Conservation (phyloP, 2,797 vertebrate genomes). For the Eospalax fontanierii region DNA sequence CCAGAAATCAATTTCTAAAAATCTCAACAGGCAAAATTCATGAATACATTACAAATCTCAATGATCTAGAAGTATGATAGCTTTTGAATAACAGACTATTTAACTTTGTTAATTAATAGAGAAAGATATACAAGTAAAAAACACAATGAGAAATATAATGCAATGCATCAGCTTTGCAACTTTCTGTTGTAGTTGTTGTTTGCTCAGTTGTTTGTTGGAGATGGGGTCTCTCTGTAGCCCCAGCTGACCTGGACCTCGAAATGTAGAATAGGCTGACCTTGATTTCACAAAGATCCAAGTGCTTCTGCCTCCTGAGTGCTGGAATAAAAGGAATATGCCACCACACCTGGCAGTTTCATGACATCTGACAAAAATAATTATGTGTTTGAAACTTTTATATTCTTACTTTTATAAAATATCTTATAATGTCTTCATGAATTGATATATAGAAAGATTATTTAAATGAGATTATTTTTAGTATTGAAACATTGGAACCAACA, state of each 20-base stretch:
- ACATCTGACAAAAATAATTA: slow-evolving; percentile 27
- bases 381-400: background rate
- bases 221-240: too few relatives aligned
- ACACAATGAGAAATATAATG: background rate
- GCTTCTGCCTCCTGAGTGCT: too few relatives aligned
- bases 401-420: background rate
- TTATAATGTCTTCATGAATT: background rate
- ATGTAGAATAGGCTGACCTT: too few relatives aligned
- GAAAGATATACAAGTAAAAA: background rate
- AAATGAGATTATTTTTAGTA: background rate
- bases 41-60: background rate
- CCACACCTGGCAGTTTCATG: too few relatives aligned
- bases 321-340: too few relatives aligned
- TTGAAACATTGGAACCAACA: background rate
- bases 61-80: slow-evolving; percentile 36
- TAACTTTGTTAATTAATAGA: slow-evolving; percentile 46
- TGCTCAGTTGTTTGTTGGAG: too few relatives aligned
- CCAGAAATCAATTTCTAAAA: slow-evolving; percentile 45
- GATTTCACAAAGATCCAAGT: too few relatives aligned
- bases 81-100: slow-evolving; percentile 20
- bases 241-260: too few relatives aligned
- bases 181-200: too few relatives aligned
- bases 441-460: background rate
- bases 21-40: background rate
- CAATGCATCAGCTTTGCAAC: background rate